Percentiles rank a stretch among this genome's conserved stretches.
These are phyloP conservation scores for Heliothis subflexa DNA, from an alignment of 1,140 invertebrate genomes.

Conservation along the genomic window DNA sequence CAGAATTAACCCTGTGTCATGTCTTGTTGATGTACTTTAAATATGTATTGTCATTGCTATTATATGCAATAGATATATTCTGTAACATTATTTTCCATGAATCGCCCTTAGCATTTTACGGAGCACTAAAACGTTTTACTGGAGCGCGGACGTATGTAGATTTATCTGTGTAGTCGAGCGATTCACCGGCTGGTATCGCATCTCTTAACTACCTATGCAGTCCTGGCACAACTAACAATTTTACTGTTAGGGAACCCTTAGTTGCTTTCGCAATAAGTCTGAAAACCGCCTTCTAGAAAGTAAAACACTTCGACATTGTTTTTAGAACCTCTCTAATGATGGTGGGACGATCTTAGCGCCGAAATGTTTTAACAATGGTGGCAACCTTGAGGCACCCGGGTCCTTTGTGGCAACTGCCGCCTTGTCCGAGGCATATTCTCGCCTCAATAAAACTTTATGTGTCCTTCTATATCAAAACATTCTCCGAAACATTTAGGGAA, in stretches of 20 bases:
- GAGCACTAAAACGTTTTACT: constrained; percentile 36
- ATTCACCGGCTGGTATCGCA: constrained; percentile 19
- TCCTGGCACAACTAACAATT: constrained; percentile 26
- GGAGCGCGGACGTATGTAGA: neutral
- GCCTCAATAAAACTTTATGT: constrained; percentile 55
- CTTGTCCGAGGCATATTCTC: constrained; percentile 50
- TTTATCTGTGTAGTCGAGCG: constrained; percentile 15
- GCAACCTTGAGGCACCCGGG: constrained; percentile 40
- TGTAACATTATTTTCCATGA: neutral
- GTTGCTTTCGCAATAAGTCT: neutral
- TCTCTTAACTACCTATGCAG: constrained; percentile 20
- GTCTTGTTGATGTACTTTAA: neutral
- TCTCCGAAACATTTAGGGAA: constrained; percentile 36
- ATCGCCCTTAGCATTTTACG: constrained; percentile 11
- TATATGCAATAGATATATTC: neutral
- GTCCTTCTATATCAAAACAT: constrained; percentile 41
- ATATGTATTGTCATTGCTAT: neutral
- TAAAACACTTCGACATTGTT: constrained; percentile 25
- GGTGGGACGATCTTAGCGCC: constrained; percentile 30
- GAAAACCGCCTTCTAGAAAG: neutral
- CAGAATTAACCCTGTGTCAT: neutral
- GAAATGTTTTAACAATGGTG: constrained; percentile 43
- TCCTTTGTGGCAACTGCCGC: constrained; percentile 54
- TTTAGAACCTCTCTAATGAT: constrained; percentile 35
- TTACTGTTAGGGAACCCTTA: constrained; percentile 19